Evolutionary conservation across 23 tunicate genomes (phyloP).

Genomic region (Ciona savignyi): DNA sequence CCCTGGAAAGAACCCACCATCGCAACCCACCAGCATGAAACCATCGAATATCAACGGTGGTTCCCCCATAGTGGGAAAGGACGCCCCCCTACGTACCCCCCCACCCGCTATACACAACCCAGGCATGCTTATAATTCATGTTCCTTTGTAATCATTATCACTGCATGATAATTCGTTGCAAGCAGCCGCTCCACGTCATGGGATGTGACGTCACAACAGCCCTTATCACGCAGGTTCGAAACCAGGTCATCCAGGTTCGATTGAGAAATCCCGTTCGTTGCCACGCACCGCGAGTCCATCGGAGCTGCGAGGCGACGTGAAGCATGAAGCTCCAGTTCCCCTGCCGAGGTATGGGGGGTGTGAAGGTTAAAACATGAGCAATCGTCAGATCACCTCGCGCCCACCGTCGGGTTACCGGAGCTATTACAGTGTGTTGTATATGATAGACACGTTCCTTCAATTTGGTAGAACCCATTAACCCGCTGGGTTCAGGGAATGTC

Average conservation of each 20-base stretch:
- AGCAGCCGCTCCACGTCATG: neutral
- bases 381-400: too few relatives aligned
- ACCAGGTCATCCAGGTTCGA: neutral
- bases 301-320: neutral
- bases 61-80: too few relatives aligned
- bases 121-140: neutral
- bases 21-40: too few relatives aligned
- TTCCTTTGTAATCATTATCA: neutral
- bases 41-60: too few relatives aligned
- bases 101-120: neutral
- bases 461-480: too few relatives aligned
- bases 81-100: too few relatives aligned
- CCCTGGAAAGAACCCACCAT: too few relatives aligned
- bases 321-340: conserved; percentile 21
- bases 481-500: too few relatives aligned
- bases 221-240: conserved; percentile 1
- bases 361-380: too few relatives aligned
- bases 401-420: too few relatives aligned
- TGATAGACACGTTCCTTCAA: too few relatives aligned
- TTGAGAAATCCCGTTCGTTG: conserved; percentile 15
- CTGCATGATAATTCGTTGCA: neutral
- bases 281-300: conserved; percentile 14
- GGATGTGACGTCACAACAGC: neutral
- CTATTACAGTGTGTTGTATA: too few relatives aligned
- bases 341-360: conserved; percentile 12